Percentiles rank a stretch among this genome's conserved stretches.
Conservation (phyloP, 2,888 invertebrate genomes). For the Liodrosophila aerea region DNA sequence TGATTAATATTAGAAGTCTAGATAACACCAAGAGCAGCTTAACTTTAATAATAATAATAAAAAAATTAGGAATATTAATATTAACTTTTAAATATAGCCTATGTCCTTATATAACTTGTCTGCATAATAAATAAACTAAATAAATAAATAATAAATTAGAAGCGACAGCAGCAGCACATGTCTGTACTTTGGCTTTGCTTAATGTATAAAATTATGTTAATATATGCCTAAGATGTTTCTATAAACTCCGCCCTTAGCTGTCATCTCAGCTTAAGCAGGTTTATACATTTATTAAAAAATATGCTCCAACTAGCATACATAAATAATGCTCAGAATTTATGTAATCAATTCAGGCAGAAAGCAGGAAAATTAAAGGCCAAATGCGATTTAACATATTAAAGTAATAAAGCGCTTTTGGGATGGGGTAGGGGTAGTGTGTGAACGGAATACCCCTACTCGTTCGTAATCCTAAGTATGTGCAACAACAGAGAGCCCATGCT, state of each 20-base stretch:
- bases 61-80: no score
- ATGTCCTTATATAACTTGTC: no score
- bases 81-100: no score
- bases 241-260: neutral
- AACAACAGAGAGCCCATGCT: constrained; percentile 58
- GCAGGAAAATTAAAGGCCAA: constrained; percentile 23
- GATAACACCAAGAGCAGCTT: no score
- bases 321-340: constrained; percentile 13
- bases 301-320: constrained; percentile 27
- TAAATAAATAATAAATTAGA: no score
- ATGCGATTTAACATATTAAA: constrained; percentile 69
- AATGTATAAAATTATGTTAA: neutral
- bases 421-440: constrained; percentile 11
- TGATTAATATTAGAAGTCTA: no score
- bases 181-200: no score
- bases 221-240: neutral
- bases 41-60: no score
- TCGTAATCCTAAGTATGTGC: no score
- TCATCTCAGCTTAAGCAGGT: neutral
- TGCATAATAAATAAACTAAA: no score
- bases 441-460: no score
- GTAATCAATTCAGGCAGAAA: neutral
- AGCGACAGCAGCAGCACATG: no score
- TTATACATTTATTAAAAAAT: constrained; percentile 4
- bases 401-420: constrained; percentile 55